Evolutionary conservation across 2,113 vertebrate genomes (phyloP), one percentile per base, ranked within the genome.

Genomic region (Amazona guildingii): DNA sequence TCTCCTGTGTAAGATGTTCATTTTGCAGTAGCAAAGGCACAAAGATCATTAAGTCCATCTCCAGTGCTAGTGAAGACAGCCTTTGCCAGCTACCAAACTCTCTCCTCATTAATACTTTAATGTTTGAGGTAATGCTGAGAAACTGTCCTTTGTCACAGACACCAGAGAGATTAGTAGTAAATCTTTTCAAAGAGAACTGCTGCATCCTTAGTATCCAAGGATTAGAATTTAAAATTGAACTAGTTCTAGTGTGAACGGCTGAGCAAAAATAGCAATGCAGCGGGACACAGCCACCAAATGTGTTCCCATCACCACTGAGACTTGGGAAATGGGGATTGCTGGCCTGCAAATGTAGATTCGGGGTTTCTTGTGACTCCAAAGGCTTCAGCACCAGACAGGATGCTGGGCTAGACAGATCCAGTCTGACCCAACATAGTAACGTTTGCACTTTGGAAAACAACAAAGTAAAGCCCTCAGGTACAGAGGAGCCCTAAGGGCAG

Each of bases 21-120:
- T 94, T 95, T 88, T 70, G 70, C 83, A 78, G 80, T 20, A 90
- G 83, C 61, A 83, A 73, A 94, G 83, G 93, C 92, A 21, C 83
- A 64, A 69, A 92, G 88, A 96, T 94, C 91, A 94, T 95, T 89
- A 93, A 93, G 86, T 88, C 69, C 81, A 74, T 84, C 83, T 90
- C 74, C 74, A 92, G 73, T 44, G 86, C 80, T 75, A 43, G 88
- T 3, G 3, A 68, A 91, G 72, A 27, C 73, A 90, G 86, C 51
- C 51, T 75, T 67, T 93, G 82, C 92, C 85, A 73, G 90, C 77
- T 7, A 79, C 91, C 88, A 84, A 86, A 91, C 73, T 74, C 66
- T 77, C 83, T 82, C n/a, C 68, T 95, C 86, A 95, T 94, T 91
- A 95, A 95, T 92, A 91, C 92, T 94, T 86, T 43, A 95, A 84